Conservation (phyloP, 1,140 invertebrate species). For the Rhagoletis zephyria region DNA sequence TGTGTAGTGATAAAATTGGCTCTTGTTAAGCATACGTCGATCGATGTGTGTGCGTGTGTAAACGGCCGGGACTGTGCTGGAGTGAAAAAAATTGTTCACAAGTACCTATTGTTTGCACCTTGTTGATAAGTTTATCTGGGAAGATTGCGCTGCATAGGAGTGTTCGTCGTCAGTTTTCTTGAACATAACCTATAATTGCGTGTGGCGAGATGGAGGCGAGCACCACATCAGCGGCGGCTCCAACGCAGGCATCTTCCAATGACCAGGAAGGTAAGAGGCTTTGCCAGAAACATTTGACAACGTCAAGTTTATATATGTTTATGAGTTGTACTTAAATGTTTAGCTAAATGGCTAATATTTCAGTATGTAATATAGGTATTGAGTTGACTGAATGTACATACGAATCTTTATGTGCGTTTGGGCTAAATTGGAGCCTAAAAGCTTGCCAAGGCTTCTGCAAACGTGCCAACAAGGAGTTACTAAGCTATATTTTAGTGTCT, state of each 20-base stretch:
- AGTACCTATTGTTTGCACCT: neutral
- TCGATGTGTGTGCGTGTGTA: neutral
- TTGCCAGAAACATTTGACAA: neutral
- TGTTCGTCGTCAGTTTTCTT: neutral
- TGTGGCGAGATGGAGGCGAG: conserved; percentile 1
- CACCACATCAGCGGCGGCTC: neutral
- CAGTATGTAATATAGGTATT: too few species aligned
- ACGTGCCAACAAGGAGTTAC: too few species aligned
- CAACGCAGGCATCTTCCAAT: conserved; percentile 23
- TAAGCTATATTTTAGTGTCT: too few species aligned
- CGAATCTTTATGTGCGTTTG: too few species aligned
- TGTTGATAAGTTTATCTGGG: neutral
- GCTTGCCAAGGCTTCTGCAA: neutral
- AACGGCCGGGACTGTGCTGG: neutral
- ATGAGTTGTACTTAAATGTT: too few species aligned
- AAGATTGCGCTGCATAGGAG: neutral
- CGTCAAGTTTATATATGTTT: too few species aligned
- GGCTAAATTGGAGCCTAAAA: neutral
- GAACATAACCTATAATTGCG: conserved; percentile 39
- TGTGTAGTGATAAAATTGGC: neutral
- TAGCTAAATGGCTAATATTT: too few species aligned
- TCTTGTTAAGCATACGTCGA: neutral
- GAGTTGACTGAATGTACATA: too few species aligned
- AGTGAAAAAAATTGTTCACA: neutral
- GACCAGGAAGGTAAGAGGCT: conserved; percentile 30